Base-by-base conservation (phyloP, 2,888 invertebrate species). In the Drosophila antonietae region DNA sequence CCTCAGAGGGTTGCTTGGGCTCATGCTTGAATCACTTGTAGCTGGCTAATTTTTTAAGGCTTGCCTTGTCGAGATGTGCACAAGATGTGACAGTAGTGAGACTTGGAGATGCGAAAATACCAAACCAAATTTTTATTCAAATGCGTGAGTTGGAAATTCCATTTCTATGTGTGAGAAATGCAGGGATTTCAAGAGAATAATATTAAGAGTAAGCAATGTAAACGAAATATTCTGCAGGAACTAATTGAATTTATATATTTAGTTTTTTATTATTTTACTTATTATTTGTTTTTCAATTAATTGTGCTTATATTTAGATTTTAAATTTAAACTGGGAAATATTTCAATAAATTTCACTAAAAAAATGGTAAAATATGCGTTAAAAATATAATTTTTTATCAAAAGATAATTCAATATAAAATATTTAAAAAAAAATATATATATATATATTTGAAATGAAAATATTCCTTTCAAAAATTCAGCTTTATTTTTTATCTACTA, bases 1-100 rank as follows among this genome's bases (percentile, higher is more conserved):
- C 64, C 60, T 47, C 56, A 28, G 57, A 56, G 75, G 80, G 81
- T 52, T 68, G 67, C 49, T 62, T 18, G n/a, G 18, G 41, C 49
- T 60, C 61, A 68, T 58, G 67, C 67, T 66, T 63, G 56, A 64
- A 62, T 68, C 71, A 64, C 64, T 84, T 78, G 75, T 62, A 39
- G 56, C 18, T 47, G 39, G 57, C 47, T 35, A 67, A 56, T 67
- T 67, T 57, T 33, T 46, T 28, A 31, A 28, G 66, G 20, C 37
- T 56, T 33, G 55, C 46, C 28, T 6, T 28, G n/a, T 31, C 5
- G 66, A 52, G 37, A 43, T 65, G 55, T 15, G 28, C 23, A 5
- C 41, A 53, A 44, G 66, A 43, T 35, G 44, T 23, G 15, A 46
- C 28, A 18, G 18, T 20, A 2, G 31, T 3, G 10, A 9, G 15